phyloP scores from a whole-genome alignment of 2,113 vertebrate species.

The Dissostichus mawsoni region DNA sequence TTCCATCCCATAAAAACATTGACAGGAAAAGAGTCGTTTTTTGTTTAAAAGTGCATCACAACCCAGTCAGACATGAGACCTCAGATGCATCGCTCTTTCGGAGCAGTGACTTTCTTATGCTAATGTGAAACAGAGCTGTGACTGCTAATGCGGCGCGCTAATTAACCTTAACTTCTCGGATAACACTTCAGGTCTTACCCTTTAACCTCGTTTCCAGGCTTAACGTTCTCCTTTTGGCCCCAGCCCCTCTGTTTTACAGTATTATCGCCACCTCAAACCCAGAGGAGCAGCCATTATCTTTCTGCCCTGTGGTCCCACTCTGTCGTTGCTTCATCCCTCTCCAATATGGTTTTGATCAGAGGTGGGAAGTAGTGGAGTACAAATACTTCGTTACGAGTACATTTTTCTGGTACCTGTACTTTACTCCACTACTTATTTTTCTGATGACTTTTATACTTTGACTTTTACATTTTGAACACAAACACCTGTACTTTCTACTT shows the following conservation, averaged over 20 bases:
- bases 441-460: too few relatives aligned
- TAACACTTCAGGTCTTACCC: slow-evolving; percentile 24
- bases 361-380: too few relatives aligned
- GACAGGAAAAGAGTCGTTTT: not conserved
- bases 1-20: too few relatives aligned
- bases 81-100: not conserved
- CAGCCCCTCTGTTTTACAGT: not conserved
- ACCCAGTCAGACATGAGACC: not conserved
- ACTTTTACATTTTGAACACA: too few relatives aligned
- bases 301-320: slow-evolving; percentile 65
- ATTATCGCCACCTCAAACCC: slow-evolving; percentile 45
- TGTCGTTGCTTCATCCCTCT: slow-evolving; percentile 64
- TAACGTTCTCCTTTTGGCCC: slow-evolving; percentile 28
- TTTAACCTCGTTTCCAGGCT: slow-evolving; percentile 21
- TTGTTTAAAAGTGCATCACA: too few relatives aligned
- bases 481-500: too few relatives aligned
- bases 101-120: not conserved
- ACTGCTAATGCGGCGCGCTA: not conserved
- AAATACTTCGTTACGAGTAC: too few relatives aligned
- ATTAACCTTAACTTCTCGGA: slow-evolving; percentile 26
- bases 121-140: slow-evolving; percentile 37
- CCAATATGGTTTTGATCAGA: slow-evolving; percentile 73
- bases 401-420: too few relatives aligned
- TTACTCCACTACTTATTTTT: too few relatives aligned
- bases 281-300: slow-evolving; percentile 53